A percentile compares a stretch with the other conserved stretches of the same genome.
Evolutionary conservation across 2,888 invertebrate species (phyloP).

Genomic region (Tachina grossa): DNA sequence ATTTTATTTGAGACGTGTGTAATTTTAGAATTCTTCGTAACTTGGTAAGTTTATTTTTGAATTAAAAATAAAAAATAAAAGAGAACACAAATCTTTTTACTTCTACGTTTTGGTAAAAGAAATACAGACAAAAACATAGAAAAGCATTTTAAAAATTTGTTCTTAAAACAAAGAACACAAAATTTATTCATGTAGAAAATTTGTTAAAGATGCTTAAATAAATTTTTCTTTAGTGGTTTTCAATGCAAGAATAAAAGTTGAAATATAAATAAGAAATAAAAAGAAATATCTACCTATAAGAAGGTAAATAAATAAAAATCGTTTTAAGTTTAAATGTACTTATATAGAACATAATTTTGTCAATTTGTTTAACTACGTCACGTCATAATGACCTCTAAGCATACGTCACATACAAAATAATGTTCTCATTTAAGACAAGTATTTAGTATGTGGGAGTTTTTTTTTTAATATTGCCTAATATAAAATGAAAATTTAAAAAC

Average conservation of each 20-base stretch:
- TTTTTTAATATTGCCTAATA: too few species aligned
- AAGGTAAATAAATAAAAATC: conserved; percentile 19
- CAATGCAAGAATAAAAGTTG: background rate
- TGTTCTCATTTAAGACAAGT: too few species aligned
- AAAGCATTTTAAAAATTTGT: conserved; percentile 26
- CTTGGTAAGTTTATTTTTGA: conserved; percentile 76
- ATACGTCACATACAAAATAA: too few species aligned
- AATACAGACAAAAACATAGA: conserved; percentile 22
- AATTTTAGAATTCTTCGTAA: conserved; percentile 78
- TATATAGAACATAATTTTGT: background rate
- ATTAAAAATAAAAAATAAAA: conserved; percentile 47
- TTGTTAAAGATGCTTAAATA: conserved; percentile 39
- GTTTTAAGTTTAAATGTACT: background rate
- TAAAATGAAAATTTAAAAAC: too few species aligned
- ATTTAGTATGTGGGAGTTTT: too few species aligned
- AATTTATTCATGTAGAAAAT: conserved; percentile 66
- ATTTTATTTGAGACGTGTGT: conserved; percentile 71
- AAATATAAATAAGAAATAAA: background rate
- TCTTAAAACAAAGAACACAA: conserved; percentile 24
- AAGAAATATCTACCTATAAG: background rate
- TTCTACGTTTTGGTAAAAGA: conserved; percentile 34
- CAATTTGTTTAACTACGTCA: conserved; percentile 50
- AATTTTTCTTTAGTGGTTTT: conserved; percentile 21
- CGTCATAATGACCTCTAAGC: conserved; percentile 46
- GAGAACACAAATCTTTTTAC: conserved; percentile 33